Base-by-base conservation (phyloP, 2,888 invertebrate genomes). In the Cyaniris semiargus region DNA sequence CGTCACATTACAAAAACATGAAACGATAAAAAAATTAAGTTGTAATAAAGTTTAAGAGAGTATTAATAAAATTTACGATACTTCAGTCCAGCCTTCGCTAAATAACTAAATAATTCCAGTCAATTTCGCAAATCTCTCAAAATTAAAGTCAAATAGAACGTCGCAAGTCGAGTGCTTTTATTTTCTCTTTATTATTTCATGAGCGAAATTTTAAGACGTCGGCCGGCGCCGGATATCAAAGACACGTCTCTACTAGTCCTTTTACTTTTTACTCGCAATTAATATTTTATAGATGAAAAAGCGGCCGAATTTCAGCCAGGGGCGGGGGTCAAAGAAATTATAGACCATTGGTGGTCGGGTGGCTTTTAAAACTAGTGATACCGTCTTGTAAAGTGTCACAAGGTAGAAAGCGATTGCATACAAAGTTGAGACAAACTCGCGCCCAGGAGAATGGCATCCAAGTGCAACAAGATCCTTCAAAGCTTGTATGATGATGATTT, bases 131-230 rank as follows among this genome's bases (percentile, higher is more conserved):
- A 60, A 60, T 60, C 60, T 60, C 13, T 23, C 23, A 13, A 60
- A 60, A 60, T 60, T 23, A 60, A 21, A 60, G n/a, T 58, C 21
- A 21, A 21, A 21, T 58, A 58, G 13, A 53, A 53, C 18, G 53
- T 53, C 53, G 53, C 60, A 23, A 60, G 58, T 21, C 58, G n/a
- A n/a, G 60, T 60, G 60, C 60, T 60, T 60, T 60, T 23, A 60
- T 60, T 60, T 60, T 23, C 60, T 60, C 60, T 23, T 60, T 23
- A 60, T 23, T 23, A 23, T 60, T 60, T 60, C 23, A 60, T 60
- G 60, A 60, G 60, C 60, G 10, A 13, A 60, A 60, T 60, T 60
- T 60, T 23, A 60, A 60, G 60, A 23, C 60, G 10, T 23, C 23
- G 60, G 10, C 60, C 10, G 60, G 23, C 23, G 60, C 23, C 60